A percentile compares a stretch with the other conserved stretches of the same genome.
phyloP scores from a whole-genome alignment of 2,888 invertebrate species.

The Lithodes maja region DNA sequence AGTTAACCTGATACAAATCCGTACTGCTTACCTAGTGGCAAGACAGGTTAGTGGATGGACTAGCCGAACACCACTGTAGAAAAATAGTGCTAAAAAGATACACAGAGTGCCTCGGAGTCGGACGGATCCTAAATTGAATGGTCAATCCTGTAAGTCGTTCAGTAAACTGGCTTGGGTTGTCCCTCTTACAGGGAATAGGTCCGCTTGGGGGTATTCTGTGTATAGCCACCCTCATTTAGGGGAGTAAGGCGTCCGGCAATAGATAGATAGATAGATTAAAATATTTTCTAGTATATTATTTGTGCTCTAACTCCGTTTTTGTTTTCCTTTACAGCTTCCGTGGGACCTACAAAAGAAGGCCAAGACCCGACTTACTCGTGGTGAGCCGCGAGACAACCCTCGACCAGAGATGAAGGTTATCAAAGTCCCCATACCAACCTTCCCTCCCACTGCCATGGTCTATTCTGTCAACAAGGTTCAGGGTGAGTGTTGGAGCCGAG shows the following conservation, averaged over 20 bases:
- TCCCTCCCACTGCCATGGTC: slow-evolving; percentile 90
- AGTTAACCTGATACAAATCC: no score
- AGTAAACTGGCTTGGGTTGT: no score
- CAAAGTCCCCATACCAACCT: slow-evolving; percentile 85
- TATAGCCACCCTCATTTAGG: background rate
- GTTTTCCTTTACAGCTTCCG: slow-evolving; percentile 82
- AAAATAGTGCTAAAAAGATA: no score
- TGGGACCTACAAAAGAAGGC: slow-evolving; percentile 94
- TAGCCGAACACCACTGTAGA: no score
- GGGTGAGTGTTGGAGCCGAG: slow-evolving; percentile 37
- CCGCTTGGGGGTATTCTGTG: background rate
- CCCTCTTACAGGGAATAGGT: background rate
- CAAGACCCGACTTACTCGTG: slow-evolving; percentile 74
- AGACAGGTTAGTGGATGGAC: no score
- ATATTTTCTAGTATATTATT: background rate
- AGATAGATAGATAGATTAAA: background rate
- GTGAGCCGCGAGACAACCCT: slow-evolving; percentile 72
- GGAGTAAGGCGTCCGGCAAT: background rate
- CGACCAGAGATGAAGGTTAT: slow-evolving; percentile 80
- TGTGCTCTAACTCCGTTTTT: background rate
- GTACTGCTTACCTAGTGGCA: no score
- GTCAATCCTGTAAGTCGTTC: no score
- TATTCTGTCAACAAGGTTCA: slow-evolving; percentile 74
- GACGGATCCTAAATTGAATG: no score
- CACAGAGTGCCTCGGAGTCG: no score